Base-by-base conservation (phyloP, 1,140 invertebrate species). In the Cataglyphis hispanica region DNA sequence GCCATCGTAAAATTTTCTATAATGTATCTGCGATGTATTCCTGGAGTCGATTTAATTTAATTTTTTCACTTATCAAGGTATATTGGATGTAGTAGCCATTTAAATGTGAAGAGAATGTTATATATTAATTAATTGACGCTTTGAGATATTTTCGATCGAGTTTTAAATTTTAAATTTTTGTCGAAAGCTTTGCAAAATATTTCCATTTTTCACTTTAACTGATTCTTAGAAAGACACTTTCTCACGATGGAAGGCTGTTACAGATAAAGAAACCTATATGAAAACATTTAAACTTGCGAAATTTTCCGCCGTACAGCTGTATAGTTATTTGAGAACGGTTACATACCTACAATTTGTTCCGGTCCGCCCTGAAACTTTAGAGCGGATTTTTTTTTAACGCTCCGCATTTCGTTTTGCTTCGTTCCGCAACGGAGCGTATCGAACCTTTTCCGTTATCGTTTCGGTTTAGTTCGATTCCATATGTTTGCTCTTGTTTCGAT, bases 1-100 rank as follows among this genome's bases (percentile, higher is more conserved):
- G 67, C 78, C 78, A 83, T 72, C 66, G 27, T 60, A 83, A 67
- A 60, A 83, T 74, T 83, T 81, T 81, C 78, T 81, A 72, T 56
- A 46, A 72, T 40, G 67, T 31, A 31, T 31, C n/a, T 25, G 10
- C 75, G n/a, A 80, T 58, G 5, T 40, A 34, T 60, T 50, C 60
- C 50, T 50, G 43, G 34, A 22, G 10, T 37, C 46, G 34, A 56
- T 72, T 58, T 43, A 70, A 72, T 72, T 70, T 60, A 11, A 37
- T 43, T 58, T 31, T 25, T 25, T 8, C 22, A 10, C 27, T 19
- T 37, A 4, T 2, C 31, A 53, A 31, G 31, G 27, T 63, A 58
- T 60, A 60, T 53, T 76, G 60, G 58, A 84, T 37, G 22, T 22
- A 43, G 3, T 10, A 31, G 60, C 3, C 19, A 34, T 19, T 46